These are phyloP conservation scores for Zhuqinia jingwanae DNA, from an alignment of 2,888 invertebrate species.

Conservation along the genomic window DNA sequence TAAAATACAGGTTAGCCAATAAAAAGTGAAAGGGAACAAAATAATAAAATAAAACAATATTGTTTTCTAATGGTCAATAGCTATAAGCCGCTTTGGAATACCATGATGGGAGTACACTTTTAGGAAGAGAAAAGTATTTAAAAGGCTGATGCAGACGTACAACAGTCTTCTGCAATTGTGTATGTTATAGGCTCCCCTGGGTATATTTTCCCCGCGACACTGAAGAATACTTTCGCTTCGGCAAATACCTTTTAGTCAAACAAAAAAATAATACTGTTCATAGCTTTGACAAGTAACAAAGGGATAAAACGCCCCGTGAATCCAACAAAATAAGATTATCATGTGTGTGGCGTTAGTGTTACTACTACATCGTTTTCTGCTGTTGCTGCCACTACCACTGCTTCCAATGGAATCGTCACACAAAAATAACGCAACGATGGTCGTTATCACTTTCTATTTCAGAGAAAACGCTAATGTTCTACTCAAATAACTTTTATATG, in stretches of 20 bases:
- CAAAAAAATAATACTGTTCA: constrained; percentile 66
- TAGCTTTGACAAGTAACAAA: constrained; percentile 68
- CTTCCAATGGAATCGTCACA: constrained; percentile 20
- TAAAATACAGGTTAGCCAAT: constrained; percentile 33
- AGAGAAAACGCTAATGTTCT: constrained; percentile 47
- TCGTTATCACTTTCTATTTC: constrained; percentile 57
- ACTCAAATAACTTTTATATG: constrained; percentile 37
- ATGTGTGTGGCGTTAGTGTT: constrained; percentile 33
- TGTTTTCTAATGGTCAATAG: constrained; percentile 31
- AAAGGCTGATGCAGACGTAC: constrained; percentile 20
- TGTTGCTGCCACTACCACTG: constrained; percentile 1
- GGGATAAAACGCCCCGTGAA: constrained; percentile 67
- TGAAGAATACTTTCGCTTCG: constrained; percentile 90
- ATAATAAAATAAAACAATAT: neutral
- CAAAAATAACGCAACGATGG: constrained; percentile 50
- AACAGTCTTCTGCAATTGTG: constrained; percentile 86
- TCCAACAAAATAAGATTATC: constrained; percentile 63
- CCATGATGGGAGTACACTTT: neutral
- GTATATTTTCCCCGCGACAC: constrained; percentile 90
- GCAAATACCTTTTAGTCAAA: constrained; percentile 86
- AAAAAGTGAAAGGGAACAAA: constrained; percentile 9
- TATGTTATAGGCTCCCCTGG: constrained; percentile 89
- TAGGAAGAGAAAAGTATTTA: constrained; percentile 31
- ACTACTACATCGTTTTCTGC: constrained; percentile 49
- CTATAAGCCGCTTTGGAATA: neutral